These are phyloP conservation scores for Odocoileus hemionus DNA, from an alignment of 2,113 vertebrate species.

Conservation along the genomic window DNA sequence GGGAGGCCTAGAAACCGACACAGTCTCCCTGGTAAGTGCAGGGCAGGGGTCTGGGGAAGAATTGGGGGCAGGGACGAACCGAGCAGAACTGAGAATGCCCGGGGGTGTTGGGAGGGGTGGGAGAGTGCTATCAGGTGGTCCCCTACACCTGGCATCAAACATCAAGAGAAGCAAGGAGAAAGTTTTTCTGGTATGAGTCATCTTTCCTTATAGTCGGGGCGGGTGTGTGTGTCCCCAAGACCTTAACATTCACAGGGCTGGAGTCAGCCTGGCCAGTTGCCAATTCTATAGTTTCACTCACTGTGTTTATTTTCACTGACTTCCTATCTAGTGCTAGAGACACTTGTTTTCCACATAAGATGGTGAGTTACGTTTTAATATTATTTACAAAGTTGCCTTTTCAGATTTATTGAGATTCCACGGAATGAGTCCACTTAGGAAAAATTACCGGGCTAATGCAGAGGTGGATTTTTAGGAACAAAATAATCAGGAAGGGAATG, in stretches of 20 bases:
- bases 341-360: background rate
- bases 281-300: background rate
- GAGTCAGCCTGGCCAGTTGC: background rate
- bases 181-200: too few species aligned
- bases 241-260: background rate
- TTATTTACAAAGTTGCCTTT: background rate
- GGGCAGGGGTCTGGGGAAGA: background rate
- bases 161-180: too few species aligned
- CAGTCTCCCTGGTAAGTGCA: background rate
- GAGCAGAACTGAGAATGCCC: background rate
- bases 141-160: background rate
- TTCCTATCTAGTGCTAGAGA: background rate
- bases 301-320: background rate
- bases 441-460: background rate
- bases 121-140: background rate
- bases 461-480: background rate
- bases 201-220: background rate
- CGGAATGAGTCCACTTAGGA: too few species aligned
- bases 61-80: background rate
- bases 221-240: background rate
- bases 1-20: slow-evolving; percentile 45
- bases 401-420: background rate
- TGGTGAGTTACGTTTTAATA: background rate
- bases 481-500: background rate
- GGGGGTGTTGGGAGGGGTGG: background rate